phyloP scores from a whole-genome alignment of 2,888 invertebrate species.

The Leucania comma region DNA sequence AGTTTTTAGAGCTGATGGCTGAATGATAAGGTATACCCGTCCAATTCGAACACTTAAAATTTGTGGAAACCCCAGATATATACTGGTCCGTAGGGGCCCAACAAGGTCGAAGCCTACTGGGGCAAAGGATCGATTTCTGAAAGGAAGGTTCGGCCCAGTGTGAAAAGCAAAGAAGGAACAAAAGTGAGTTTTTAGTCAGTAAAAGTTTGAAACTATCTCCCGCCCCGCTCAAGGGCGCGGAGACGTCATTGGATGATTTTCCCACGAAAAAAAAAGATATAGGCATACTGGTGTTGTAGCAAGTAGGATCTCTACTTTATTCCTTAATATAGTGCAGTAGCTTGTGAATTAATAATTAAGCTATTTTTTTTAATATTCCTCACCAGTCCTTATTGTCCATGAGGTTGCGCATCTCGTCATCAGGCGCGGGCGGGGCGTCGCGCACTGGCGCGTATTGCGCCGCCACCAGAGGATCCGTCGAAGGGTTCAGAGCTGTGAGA shows the following conservation, averaged over 20 bases:
- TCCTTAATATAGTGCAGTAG: not conserved
- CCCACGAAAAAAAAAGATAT: no score
- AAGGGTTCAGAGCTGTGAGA: slow-evolving; percentile 93
- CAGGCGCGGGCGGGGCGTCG: slow-evolving; percentile 93
- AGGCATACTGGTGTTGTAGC: not conserved
- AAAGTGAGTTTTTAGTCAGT: no score
- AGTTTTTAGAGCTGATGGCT: not conserved
- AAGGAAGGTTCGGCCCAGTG: no score
- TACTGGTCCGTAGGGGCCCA: no score
- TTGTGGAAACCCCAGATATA: not conserved
- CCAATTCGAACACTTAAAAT: not conserved
- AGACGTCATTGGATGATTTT: no score
- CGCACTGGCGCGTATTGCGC: slow-evolving; percentile 95
- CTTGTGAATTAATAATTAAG: not conserved
- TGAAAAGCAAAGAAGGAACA: no score
- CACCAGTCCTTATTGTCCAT: slow-evolving; percentile 95
- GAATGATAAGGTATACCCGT: not conserved
- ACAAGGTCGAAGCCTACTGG: no score
- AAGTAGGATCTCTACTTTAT: not conserved
- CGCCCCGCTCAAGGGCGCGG: no score
- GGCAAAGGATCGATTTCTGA: no score
- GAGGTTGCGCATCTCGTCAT: slow-evolving; percentile 93
- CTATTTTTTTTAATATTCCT: slow-evolving; percentile 46
- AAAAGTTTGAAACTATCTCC: no score
- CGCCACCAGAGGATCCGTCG: slow-evolving; percentile 94